Conservation (phyloP, 37 sponge, comb jelly and placozoan species). For the Bolinopsis microptera region DNA sequence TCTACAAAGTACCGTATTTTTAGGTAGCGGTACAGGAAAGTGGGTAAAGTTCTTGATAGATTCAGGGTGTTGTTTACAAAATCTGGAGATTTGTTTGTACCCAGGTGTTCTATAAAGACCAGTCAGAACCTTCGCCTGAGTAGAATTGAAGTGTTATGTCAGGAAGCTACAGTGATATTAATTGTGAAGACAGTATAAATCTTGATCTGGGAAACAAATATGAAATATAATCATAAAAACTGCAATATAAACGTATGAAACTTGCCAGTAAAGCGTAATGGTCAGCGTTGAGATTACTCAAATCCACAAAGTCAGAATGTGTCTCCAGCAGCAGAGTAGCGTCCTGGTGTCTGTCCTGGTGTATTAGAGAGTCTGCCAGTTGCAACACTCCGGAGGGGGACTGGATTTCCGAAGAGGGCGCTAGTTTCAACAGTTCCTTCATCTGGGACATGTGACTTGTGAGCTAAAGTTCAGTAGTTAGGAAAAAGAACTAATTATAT, state of each 20-base stretch:
- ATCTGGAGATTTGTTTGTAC: conserved; percentile 12
- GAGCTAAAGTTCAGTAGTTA: too few relatives aligned
- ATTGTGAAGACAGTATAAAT: too few relatives aligned
- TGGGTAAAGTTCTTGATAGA: background rate
- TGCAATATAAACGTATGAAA: too few relatives aligned
- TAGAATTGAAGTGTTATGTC: background rate
- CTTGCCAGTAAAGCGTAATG: background rate
- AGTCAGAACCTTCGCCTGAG: background rate
- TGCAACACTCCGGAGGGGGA: background rate
- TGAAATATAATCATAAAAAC: too few relatives aligned
- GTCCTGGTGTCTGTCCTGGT: background rate
- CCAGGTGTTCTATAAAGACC: background rate
- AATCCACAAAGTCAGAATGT: background rate
- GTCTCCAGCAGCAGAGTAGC: background rate
- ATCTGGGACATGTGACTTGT: too few relatives aligned
- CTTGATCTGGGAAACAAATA: too few relatives aligned
- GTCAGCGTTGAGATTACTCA: background rate
- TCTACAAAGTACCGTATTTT: background rate
- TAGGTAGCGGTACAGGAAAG: background rate
- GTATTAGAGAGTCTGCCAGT: background rate
- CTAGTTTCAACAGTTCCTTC: background rate
- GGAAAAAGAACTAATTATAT: too few relatives aligned
- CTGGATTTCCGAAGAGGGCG: background rate
- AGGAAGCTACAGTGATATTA: too few relatives aligned
- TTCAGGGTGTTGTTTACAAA: background rate